These are phyloP conservation scores for Cricetomys ansorgei DNA, from an alignment of 2,113 vertebrate species.

Conservation along the genomic window DNA sequence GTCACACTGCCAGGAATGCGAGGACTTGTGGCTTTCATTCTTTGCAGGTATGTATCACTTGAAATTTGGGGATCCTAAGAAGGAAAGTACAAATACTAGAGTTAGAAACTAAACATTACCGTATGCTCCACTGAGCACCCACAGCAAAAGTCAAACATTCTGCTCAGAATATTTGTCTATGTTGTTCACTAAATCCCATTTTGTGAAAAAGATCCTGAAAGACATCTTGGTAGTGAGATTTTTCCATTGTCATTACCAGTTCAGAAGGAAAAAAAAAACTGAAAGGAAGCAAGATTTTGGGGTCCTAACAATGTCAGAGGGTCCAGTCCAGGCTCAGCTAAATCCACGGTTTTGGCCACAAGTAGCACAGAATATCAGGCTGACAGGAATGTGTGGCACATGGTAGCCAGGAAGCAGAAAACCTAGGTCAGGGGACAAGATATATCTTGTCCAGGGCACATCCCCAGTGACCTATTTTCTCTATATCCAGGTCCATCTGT, in stretches of 20 bases:
- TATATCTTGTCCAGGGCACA: too few relatives aligned
- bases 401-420: neutral
- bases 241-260: neutral
- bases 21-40: neutral
- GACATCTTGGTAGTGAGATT: neutral
- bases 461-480: neutral
- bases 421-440: neutral
- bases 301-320: neutral
- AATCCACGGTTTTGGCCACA: neutral
- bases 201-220: conserved; percentile 34
- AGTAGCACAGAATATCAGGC: neutral
- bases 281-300: neutral
- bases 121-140: fast-evolving
- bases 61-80: neutral
- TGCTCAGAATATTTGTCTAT: neutral
- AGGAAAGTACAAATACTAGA: neutral
- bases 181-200: neutral
- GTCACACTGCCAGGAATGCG: neutral
- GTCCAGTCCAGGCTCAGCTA: neutral
- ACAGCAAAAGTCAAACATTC: neutral
- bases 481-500: neutral
- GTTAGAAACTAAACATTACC: neutral
- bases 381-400: neutral
- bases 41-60: neutral
- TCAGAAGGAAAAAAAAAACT: neutral